These are phyloP conservation scores for Lytechinus variegatus DNA, from an alignment of 35 echinoderm and acorn worm species.

Conservation along the genomic window DNA sequence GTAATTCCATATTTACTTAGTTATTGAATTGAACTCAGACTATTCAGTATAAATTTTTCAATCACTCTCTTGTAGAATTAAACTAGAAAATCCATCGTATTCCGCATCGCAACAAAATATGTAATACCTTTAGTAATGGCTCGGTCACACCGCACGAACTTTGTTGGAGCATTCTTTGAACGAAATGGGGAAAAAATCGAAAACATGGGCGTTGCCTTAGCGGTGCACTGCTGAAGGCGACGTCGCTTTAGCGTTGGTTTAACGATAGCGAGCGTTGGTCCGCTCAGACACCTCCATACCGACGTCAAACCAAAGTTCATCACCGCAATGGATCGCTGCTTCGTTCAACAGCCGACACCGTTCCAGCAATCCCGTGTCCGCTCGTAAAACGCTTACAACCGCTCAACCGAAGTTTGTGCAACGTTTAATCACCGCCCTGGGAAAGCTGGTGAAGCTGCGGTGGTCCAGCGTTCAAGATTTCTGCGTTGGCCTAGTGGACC, in stretches of 20 bases:
- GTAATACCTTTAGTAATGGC: too few species aligned
- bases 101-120: too few species aligned
- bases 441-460: constrained; percentile 30
- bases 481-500: constrained; percentile 36
- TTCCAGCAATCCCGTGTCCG: constrained; percentile 44
- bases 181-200: too few species aligned
- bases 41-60: too few species aligned
- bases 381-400: constrained; percentile 47
- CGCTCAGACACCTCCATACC: constrained; percentile 29
- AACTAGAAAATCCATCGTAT: too few species aligned
- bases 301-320: constrained; percentile 39
- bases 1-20: too few species aligned
- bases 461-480: constrained; percentile 47
- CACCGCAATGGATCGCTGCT: constrained; percentile 40
- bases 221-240: too few species aligned
- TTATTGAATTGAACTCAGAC: too few species aligned
- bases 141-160: constrained; percentile 32
- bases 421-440: constrained; percentile 38
- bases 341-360: constrained; percentile 37
- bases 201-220: too few species aligned
- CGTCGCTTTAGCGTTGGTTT: too few species aligned
- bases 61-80: too few species aligned
- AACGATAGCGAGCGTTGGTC: too few species aligned
- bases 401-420: constrained; percentile 38
- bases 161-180: constrained; percentile 36